Percentiles rank a stretch among this genome's conserved stretches.
Evolutionary conservation across 1,140 invertebrate species (phyloP).

Genomic region (Lerema accius): DNA sequence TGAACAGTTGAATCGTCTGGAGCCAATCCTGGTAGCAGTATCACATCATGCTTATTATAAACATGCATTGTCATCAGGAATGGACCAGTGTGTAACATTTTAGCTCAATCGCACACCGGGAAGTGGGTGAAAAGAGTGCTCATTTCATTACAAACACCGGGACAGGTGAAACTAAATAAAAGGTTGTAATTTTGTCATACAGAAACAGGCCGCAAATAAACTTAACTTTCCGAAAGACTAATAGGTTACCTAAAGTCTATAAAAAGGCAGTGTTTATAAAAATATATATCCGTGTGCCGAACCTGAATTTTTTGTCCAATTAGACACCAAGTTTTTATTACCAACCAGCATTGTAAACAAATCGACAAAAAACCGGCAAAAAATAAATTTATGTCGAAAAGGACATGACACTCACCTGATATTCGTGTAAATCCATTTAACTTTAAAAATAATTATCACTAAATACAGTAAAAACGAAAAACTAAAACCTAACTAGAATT

Average conservation of each 20-base stretch:
- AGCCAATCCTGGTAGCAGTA: too few species aligned
- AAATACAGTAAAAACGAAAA: constrained; percentile 34
- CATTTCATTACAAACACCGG: too few species aligned
- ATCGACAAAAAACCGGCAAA: constrained; percentile 5
- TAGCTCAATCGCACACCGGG: too few species aligned
- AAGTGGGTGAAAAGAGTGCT: too few species aligned
- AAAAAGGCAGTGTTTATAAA: background rate
- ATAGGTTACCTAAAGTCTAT: background rate
- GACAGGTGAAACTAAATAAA: too few species aligned
- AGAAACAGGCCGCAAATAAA: background rate
- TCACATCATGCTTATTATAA: too few species aligned
- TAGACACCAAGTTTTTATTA: constrained; percentile 8
- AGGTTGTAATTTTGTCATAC: too few species aligned
- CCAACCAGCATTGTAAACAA: constrained; percentile 5
- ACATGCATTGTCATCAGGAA: too few species aligned
- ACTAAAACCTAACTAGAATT: constrained; percentile 43
- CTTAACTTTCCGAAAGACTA: background rate
- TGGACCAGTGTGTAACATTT: too few species aligned
- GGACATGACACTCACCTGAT: constrained; percentile 59
- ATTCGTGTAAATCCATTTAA: constrained; percentile 73
- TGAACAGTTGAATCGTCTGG: too few species aligned
- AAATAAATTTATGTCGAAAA: constrained; percentile 4
- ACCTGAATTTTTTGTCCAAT: constrained; percentile 1
- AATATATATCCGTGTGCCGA: background rate
- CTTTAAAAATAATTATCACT: constrained; percentile 42